Evolutionary conservation across 2,113 vertebrate genomes (phyloP).

Genomic region (Hippocampus zosterae): DNA sequence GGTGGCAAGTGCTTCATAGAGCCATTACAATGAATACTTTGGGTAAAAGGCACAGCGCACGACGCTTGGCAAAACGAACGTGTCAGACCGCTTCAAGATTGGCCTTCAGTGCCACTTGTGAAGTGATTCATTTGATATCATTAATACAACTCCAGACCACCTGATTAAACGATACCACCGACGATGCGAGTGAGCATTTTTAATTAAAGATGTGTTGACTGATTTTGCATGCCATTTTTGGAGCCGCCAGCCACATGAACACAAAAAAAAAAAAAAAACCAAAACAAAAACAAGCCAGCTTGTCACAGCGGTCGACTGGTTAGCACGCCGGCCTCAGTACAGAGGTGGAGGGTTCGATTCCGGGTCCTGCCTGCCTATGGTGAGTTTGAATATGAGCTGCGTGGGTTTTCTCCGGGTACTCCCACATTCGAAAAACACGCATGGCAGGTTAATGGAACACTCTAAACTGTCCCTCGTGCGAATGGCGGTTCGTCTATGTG

Average conservation of each 20-base stretch:
- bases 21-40: neutral
- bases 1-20: neutral
- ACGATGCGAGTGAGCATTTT: neutral
- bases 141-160: neutral
- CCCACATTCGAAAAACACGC: no score
- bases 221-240: neutral
- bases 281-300: neutral
- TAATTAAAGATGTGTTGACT: neutral
- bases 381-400: no score
- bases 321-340: no score
- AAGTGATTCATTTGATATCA: neutral
- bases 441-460: no score
- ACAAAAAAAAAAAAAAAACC: neutral
- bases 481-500: no score
- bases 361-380: no score
- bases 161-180: constrained; percentile 1
- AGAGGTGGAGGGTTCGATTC: no score
- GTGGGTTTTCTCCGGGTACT: no score
- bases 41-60: neutral
- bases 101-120: neutral
- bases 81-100: neutral
- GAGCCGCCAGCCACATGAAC: neutral
- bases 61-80: neutral
- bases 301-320: no score
- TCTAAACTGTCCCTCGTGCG: no score